Percentiles rank a stretch among this genome's conserved stretches.
Conservation (phyloP, 2,797 vertebrate genomes). For the Hafferia zeledoni region DNA sequence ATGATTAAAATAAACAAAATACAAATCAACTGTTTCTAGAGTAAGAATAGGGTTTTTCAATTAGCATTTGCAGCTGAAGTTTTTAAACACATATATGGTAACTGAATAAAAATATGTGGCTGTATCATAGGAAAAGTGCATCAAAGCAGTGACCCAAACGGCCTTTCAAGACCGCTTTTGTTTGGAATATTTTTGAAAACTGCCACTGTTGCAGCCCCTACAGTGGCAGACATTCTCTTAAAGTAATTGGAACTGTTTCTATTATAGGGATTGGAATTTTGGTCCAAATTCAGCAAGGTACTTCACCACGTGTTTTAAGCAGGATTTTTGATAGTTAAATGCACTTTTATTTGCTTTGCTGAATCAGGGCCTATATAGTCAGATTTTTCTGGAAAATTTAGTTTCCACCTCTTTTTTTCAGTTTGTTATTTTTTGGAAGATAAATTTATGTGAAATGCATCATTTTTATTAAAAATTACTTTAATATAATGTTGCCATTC, state of each 20-base stretch:
- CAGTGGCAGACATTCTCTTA: background rate
- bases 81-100: background rate
- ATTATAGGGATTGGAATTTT: background rate
- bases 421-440: background rate
- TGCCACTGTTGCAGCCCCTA: background rate
- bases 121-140: background rate
- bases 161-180: background rate
- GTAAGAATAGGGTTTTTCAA: background rate
- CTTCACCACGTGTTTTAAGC: background rate
- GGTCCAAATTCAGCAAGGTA: background rate
- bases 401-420: background rate
- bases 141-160: background rate
- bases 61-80: background rate
- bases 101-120: background rate
- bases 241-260: background rate
- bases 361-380: background rate
- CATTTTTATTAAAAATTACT: background rate
- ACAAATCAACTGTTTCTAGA: background rate
- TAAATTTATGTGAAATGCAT: background rate
- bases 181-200: background rate
- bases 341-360: background rate
- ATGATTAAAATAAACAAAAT: conserved; percentile 5
- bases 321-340: background rate
- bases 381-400: background rate
- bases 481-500: background rate